These are phyloP conservation scores for Orcinus orca DNA, from an alignment of 2,113 vertebrate species.

Conservation along the genomic window DNA sequence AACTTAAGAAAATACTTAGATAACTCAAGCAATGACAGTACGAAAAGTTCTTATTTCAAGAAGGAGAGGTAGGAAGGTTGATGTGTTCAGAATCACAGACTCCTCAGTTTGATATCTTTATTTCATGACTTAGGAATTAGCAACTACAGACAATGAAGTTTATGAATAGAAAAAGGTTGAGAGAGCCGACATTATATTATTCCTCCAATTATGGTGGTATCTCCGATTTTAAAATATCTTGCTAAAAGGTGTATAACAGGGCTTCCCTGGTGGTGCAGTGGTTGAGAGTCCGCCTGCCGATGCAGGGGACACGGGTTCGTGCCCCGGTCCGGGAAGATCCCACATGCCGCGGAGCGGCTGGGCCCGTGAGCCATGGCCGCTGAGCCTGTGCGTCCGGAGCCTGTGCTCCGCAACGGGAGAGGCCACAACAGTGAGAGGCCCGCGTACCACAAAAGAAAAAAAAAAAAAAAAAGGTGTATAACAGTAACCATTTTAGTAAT, in stretches of 20 bases:
- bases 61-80: neutral
- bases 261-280: too few relatives aligned
- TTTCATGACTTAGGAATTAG: slow-evolving; percentile 8
- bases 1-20: neutral
- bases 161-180: neutral
- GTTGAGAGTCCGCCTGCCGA: too few relatives aligned
- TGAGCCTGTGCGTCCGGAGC: too few relatives aligned
- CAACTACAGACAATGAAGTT: neutral
- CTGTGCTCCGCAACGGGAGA: too few relatives aligned
- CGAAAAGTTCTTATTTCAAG: neutral
- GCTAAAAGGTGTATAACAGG: neutral
- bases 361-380: too few relatives aligned
- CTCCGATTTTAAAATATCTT: neutral
- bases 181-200: neutral
- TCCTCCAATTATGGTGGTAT: neutral
- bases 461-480: neutral
- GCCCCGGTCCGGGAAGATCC: too few relatives aligned
- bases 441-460: rapidly evolving
- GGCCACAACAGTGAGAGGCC: too few relatives aligned
- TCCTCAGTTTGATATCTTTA: neutral
- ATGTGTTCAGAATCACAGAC: neutral
- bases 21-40: neutral
- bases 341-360: too few relatives aligned
- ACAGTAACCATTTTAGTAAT: neutral
- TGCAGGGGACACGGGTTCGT: too few relatives aligned